Conservation (phyloP, 2,888 invertebrate species). For the Gryllus longicercus region DNA sequence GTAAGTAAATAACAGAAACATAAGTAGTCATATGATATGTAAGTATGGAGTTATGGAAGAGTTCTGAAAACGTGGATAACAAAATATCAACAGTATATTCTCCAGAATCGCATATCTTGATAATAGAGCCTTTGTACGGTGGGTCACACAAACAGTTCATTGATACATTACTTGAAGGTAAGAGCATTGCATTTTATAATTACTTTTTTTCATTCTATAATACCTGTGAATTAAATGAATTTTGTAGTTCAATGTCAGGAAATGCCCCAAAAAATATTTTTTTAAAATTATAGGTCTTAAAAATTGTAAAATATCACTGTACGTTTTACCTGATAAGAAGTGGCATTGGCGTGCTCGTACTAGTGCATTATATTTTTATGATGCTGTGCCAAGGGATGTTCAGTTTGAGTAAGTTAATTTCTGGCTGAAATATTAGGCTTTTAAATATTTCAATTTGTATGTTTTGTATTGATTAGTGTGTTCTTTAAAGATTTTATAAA, state of each 20-base stretch:
- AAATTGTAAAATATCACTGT: conserved; percentile 41
- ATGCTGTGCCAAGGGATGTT: conserved; percentile 55
- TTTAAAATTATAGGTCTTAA: too few relatives aligned
- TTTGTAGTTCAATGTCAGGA: conserved; percentile 27
- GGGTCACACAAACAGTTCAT: conserved; percentile 69
- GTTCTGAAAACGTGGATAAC: too few relatives aligned
- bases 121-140: conserved; percentile 69
- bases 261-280: neutral
- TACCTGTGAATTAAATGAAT: conserved; percentile 34
- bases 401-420: conserved; percentile 44
- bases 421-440: conserved; percentile 21
- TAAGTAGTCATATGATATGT: too few relatives aligned
- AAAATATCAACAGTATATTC: neutral
- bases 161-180: conserved; percentile 47
- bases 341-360: conserved; percentile 76
- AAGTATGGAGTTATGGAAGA: too few relatives aligned
- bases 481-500: too few relatives aligned
- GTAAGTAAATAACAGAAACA: too few relatives aligned
- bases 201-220: conserved; percentile 26
- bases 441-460: conserved; percentile 25
- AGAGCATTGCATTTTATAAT: conserved; percentile 42
- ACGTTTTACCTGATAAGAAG: conserved; percentile 64
- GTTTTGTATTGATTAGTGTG: neutral
- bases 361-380: conserved; percentile 60
- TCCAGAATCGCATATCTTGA: conserved; percentile 42